Conservation (phyloP, 2,113 vertebrate species). For the Melanerpes formicivorus region DNA sequence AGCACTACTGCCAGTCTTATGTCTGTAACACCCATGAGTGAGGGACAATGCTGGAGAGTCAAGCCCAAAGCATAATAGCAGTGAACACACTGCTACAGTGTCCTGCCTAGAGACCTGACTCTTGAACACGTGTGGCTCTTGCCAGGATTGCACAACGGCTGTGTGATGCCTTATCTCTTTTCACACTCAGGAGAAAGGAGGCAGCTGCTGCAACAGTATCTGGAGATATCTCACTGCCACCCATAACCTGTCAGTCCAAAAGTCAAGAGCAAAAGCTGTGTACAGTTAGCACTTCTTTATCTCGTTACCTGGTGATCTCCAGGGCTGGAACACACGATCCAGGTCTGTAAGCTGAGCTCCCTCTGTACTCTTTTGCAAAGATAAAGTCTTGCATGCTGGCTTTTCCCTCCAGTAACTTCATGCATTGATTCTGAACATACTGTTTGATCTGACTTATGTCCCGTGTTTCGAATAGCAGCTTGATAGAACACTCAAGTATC, state of each 20-base stretch:
- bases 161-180: neutral
- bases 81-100: neutral
- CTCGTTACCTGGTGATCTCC: constrained; percentile 91
- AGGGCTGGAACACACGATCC: constrained; percentile 94
- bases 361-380: constrained; percentile 97
- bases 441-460: constrained; percentile 98
- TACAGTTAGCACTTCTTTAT: neutral
- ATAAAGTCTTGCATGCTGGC: constrained; percentile 97
- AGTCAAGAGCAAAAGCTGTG: neutral
- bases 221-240: neutral
- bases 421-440: constrained; percentile 93
- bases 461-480: constrained; percentile 96
- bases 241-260: neutral
- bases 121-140: fast-evolving
- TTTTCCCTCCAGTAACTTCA: constrained; percentile 92
- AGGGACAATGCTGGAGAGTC: neutral
- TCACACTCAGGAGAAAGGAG: neutral
- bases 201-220: neutral
- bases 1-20: neutral
- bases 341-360: constrained; percentile 88
- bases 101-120: neutral
- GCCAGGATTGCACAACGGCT: neutral
- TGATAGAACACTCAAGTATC: constrained; percentile 96
- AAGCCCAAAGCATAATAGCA: constrained; percentile 11
- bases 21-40: fast-evolving